phyloP scores from a whole-genome alignment of 2,113 vertebrate genomes.

The Callospermophilus lateralis region DNA sequence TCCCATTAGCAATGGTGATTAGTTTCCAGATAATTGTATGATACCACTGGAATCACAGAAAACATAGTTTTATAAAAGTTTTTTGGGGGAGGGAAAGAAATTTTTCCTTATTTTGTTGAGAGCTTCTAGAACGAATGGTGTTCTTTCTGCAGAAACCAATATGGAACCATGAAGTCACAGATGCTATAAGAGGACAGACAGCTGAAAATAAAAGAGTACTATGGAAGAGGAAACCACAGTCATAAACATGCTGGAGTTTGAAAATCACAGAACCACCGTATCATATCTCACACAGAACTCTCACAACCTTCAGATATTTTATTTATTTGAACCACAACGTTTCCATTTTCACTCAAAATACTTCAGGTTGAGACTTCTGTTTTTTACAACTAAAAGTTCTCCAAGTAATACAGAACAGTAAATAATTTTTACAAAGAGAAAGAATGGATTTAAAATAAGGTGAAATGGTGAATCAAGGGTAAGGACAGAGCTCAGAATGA shows the following conservation, averaged over 20 bases:
- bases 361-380: not conserved
- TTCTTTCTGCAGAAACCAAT: not conserved
- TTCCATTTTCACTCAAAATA: not conserved
- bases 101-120: not conserved
- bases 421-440: not conserved
- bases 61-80: not conserved
- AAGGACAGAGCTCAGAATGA: not conserved
- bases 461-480: not conserved
- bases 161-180: not conserved
- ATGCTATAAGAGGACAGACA: not conserved
- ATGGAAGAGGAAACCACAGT: not conserved
- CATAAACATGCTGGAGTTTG: not conserved
- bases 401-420: not conserved
- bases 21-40: not conserved
- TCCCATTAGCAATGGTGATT: not conserved
- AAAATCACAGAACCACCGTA: not conserved
- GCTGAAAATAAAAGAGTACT: not conserved
- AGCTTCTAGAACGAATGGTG: not conserved
- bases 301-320: not conserved
- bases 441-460: not conserved
- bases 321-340: conserved; percentile 9
- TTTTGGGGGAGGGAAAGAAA: not conserved
- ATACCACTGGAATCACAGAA: not conserved
- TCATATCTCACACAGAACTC: not conserved
- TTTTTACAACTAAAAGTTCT: not conserved